A percentile compares a stretch with the other conserved stretches of the same genome.
phyloP scores from a whole-genome alignment of 1,140 invertebrate species.

The Rhagoletis pomonella region DNA sequence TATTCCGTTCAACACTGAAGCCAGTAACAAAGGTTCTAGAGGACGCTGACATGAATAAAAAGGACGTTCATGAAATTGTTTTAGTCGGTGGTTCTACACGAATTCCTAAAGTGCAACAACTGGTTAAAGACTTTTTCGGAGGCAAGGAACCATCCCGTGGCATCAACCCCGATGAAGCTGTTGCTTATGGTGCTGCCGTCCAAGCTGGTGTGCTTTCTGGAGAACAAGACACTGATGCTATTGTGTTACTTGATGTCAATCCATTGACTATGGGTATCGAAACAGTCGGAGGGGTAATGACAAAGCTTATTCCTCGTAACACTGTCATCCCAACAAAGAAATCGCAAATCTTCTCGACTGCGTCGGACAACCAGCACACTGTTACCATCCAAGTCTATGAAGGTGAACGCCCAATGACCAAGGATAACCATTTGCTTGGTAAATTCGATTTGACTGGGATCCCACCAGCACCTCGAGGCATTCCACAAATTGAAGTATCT shows the following conservation, averaged over 20 bases:
- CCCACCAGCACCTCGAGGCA: slow-evolving; percentile 96
- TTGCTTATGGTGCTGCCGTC: slow-evolving; percentile 98
- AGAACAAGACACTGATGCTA: slow-evolving; percentile 96
- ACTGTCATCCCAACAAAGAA: slow-evolving; percentile 99
- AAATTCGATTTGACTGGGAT: slow-evolving; percentile 99
- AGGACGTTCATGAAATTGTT: slow-evolving; percentile 99
- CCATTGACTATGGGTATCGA: slow-evolving; percentile 99
- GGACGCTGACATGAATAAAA: slow-evolving; percentile 99
- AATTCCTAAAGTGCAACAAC: slow-evolving; percentile 98
- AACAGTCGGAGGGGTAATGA: slow-evolving; percentile 99
- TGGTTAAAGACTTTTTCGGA: slow-evolving; percentile 99
- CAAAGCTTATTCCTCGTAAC: slow-evolving; percentile 98
- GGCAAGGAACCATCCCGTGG: slow-evolving; percentile 98
- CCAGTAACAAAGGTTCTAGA: slow-evolving; percentile 98
- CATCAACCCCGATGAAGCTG: slow-evolving; percentile 99
- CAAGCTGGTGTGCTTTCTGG: slow-evolving; percentile 94
- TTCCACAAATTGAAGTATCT: slow-evolving; percentile 99
- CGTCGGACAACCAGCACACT: slow-evolving; percentile 98
- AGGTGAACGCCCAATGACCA: slow-evolving; percentile 99
- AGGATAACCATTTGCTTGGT: slow-evolving; percentile 97
- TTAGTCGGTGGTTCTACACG: slow-evolving; percentile 98
- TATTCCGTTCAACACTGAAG: slow-evolving; percentile 98
- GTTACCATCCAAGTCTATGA: slow-evolving; percentile 99
- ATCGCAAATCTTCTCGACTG: slow-evolving; percentile 99
- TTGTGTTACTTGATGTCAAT: slow-evolving; percentile 98